Conservation (phyloP, 1,140 invertebrate species). For the Diachasmimorpha longicaudata region DNA sequence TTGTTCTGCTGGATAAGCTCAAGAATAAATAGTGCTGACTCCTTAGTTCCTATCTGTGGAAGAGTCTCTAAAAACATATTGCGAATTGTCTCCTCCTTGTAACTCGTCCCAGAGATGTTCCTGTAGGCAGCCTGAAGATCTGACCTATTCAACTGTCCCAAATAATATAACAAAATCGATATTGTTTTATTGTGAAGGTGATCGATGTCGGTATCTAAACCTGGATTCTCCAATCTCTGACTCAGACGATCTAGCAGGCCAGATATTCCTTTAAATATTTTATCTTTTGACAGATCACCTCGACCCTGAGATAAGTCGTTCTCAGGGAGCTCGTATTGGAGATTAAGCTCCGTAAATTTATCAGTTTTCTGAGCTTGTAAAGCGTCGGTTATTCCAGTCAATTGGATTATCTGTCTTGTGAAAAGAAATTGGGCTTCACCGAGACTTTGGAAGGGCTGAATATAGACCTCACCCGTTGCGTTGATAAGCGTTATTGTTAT, state of each 20-base stretch:
- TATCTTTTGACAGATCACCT: slow-evolving; percentile 44
- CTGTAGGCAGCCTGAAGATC: slow-evolving; percentile 53
- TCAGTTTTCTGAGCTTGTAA: slow-evolving; percentile 30
- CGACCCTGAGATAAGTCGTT: slow-evolving; percentile 55
- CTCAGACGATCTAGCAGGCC: slow-evolving; percentile 51
- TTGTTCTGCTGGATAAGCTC: slow-evolving; percentile 69
- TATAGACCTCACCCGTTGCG: slow-evolving; percentile 54
- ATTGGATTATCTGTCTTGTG: slow-evolving; percentile 32
- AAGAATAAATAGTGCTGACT: slow-evolving; percentile 68
- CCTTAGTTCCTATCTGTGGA: slow-evolving; percentile 72
- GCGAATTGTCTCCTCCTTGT: slow-evolving; percentile 58
- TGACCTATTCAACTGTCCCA: slow-evolving; percentile 47
- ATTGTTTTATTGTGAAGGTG: slow-evolving; percentile 60
- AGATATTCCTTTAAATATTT: slow-evolving; percentile 51
- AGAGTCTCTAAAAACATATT: slow-evolving; percentile 77
- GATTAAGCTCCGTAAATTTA: slow-evolving; percentile 25
- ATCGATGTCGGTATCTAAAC: slow-evolving; percentile 51
- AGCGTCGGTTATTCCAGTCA: slow-evolving; percentile 24
- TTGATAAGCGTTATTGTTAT: slow-evolving; percentile 48
- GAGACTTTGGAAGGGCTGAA: slow-evolving; percentile 57
- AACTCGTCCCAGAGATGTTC: slow-evolving; percentile 58
- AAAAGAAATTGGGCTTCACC: slow-evolving; percentile 56
- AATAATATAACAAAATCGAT: slow-evolving; percentile 52
- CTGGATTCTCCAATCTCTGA: slow-evolving; percentile 57
- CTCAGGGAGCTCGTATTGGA: slow-evolving; percentile 53